Evolutionary conservation across 2,888 invertebrate species (phyloP).

Genomic region (Holacanthella duospinosa): DNA sequence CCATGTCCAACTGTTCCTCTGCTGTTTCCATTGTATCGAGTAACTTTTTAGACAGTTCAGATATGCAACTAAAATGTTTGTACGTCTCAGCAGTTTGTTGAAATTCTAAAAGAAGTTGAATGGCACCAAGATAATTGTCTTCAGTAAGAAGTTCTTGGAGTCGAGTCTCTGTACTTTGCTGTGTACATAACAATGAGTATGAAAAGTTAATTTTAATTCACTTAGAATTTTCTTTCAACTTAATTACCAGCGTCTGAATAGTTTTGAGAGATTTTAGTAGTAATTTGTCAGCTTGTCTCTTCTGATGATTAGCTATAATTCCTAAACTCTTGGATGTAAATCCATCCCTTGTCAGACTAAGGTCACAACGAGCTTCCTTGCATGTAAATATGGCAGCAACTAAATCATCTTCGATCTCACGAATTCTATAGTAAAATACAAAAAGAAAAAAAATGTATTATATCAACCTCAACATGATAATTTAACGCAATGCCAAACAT

Average conservation of each 20-base stretch:
- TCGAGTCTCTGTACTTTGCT: conserved; percentile 73
- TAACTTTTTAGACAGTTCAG: conserved; percentile 70
- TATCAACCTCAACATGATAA: too few species aligned
- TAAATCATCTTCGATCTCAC: conserved; percentile 59
- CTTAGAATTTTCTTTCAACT: too few species aligned
- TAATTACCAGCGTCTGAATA: conserved; percentile 67
- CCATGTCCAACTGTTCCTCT: conserved; percentile 80
- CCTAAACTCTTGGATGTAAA: conserved; percentile 75
- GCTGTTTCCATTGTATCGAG: conserved; percentile 84
- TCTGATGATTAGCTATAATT: conserved; percentile 81
- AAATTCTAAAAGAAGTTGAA: conserved; percentile 76
- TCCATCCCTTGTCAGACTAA: conserved; percentile 65
- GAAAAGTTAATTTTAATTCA: neutral
- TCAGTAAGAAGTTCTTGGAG: conserved; percentile 68
- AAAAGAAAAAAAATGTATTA: conserved; percentile 4
- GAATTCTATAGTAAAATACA: conserved; percentile 46
- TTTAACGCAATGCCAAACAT: too few species aligned
- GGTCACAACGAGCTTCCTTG: conserved; percentile 57
- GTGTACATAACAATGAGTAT: conserved; percentile 20
- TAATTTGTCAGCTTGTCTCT: conserved; percentile 69
- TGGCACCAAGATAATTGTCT: conserved; percentile 80
- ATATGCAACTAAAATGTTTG: conserved; percentile 81
- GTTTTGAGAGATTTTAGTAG: conserved; percentile 67
- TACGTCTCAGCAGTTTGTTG: conserved; percentile 73
- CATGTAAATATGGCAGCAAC: conserved; percentile 60